Base-by-base conservation (phyloP, 2,797 vertebrate species). In the Megalops cyprinoides region DNA sequence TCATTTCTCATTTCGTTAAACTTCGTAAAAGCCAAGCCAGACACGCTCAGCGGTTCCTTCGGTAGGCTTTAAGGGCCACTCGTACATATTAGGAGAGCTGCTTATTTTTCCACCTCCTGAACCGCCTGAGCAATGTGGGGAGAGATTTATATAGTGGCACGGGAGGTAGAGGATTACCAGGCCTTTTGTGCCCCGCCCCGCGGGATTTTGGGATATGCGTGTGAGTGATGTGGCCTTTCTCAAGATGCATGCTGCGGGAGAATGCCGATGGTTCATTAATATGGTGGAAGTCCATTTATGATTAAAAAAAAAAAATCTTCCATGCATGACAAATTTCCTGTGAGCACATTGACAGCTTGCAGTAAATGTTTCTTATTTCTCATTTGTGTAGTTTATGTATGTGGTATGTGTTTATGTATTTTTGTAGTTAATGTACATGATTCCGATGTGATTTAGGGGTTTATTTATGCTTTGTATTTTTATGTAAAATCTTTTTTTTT, bases 71-170 rank as follows among this genome's bases (percentile, higher is more conserved):
- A 62, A 77, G 80, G 49, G 37, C 48, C 39, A 49, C 48, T 46
- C 80, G 58, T n/a, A n/a, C n/a, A n/a, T 34, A 44, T 44, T 79
- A 37, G 39, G 20, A 75, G 56, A 31, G 71, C 71, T 48, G 71
- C 69, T 79, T 55, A 74, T 74, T 65, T 60, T 67, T 53, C 34
- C 53, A 46, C 31, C 34, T n/a, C 65, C 73, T 75, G 28, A 31
- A 39, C 56, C 9, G 1, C 37, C 42, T 46, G 44, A 74, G 42
- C 75, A 25, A 60, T 37, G 44, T 44, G 20, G 62, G 23, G 44
- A 55, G 42, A 76, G 79, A 81, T 81, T 81, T 81, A 74, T 56
- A 46, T 25, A 31, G 71, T 60, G 18, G 42, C 48, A 31, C 1
- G 1, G 62, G 62, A 28, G 60, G 58, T 31, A 79, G 39, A n/a